Conservation (phyloP, 2,113 vertebrate species). For the Vicugna pacos region DNA sequence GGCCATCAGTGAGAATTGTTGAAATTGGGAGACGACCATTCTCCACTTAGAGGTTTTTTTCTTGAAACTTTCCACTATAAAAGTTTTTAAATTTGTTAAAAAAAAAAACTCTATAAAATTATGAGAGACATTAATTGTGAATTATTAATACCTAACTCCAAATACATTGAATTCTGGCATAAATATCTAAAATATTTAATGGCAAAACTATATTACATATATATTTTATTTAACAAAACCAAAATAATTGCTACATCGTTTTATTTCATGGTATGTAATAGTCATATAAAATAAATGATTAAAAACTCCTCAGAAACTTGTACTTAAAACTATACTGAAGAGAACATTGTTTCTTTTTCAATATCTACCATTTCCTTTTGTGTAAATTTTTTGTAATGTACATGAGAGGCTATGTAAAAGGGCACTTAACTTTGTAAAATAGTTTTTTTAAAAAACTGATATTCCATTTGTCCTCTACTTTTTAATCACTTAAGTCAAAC, state of each 20-base stretch:
- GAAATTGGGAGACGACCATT: neutral
- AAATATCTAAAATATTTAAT: constrained; percentile 52
- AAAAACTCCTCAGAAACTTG: constrained; percentile 29
- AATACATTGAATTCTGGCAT: constrained; percentile 8
- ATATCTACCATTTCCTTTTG: neutral
- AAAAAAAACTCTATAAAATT: constrained; percentile 12
- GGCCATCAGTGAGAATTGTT: neutral
- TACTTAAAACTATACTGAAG: constrained; percentile 17
- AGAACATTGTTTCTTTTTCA: constrained; percentile 13
- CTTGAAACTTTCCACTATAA: constrained; percentile 42
- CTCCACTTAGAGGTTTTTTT: neutral
- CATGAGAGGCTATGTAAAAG: neutral
- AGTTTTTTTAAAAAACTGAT: constrained; percentile 1
- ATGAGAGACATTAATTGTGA: neutral
- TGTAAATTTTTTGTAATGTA: neutral
- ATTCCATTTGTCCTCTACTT: constrained; percentile 43
- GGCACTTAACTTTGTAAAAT: neutral
- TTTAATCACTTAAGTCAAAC: constrained; percentile 37
- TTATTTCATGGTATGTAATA: neutral
- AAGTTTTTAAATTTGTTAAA: neutral
- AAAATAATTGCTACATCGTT: neutral
- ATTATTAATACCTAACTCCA: neutral
- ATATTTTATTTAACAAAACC: constrained; percentile 20
- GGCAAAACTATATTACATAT: neutral
- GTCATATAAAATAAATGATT: neutral